phyloP scores from a whole-genome alignment of 2,888 invertebrate genomes.

The Amphimallon solstitiale region DNA sequence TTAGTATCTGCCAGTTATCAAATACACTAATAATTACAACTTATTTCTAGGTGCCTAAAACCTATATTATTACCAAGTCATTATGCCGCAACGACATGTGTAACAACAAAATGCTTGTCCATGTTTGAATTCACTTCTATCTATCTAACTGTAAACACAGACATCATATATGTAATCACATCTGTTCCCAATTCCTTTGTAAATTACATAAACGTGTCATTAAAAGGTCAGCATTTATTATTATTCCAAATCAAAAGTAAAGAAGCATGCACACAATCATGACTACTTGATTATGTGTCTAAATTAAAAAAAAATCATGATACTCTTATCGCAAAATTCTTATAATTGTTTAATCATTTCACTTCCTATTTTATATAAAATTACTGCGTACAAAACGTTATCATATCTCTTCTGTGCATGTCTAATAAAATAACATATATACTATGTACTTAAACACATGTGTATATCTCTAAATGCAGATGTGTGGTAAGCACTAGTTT shows the following conservation, averaged over 20 bases:
- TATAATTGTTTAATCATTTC: slow-evolving; percentile 30
- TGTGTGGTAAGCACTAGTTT: too few relatives aligned
- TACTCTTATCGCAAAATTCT: slow-evolving; percentile 13
- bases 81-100: too few relatives aligned
- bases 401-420: slow-evolving; percentile 5
- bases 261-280: not conserved
- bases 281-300: too few relatives aligned
- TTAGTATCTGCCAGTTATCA: too few relatives aligned
- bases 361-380: slow-evolving; percentile 30
- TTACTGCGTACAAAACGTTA: slow-evolving; percentile 28
- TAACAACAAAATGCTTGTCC: too few relatives aligned
- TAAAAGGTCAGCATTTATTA: slow-evolving; percentile 21
- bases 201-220: slow-evolving; percentile 21
- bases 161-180: slow-evolving; percentile 12
- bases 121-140: slow-evolving; percentile 1
- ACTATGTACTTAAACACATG: too few relatives aligned
- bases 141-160: slow-evolving; percentile 30
- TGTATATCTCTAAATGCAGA: too few relatives aligned
- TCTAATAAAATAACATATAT: too few relatives aligned
- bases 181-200: slow-evolving; percentile 23
- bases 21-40: too few relatives aligned
- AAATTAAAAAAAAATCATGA: not conserved
- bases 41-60: too few relatives aligned
- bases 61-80: too few relatives aligned
- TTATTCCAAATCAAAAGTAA: slow-evolving; percentile 7